Percentiles rank a stretch among this genome's conserved stretches.
Conservation (phyloP, 2,113 vertebrate genomes). For the Riparia riparia region DNA sequence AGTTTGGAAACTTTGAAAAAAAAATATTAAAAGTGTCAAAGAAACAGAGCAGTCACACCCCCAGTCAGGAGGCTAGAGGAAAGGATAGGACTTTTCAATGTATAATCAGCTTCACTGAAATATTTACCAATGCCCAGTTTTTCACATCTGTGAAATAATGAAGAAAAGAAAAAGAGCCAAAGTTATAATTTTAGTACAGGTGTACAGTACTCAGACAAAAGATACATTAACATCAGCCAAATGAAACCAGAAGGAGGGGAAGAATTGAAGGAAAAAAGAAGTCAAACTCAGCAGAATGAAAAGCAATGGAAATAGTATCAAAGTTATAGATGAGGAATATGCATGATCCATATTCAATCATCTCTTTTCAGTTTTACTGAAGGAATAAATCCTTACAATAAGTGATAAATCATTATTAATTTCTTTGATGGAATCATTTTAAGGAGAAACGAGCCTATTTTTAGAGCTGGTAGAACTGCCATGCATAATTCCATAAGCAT, state of each 20-base stretch:
- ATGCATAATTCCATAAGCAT: background rate
- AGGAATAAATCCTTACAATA: background rate
- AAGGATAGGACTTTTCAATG: background rate
- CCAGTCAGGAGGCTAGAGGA: background rate
- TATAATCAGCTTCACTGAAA: background rate
- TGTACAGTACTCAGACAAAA: background rate
- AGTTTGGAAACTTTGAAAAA: background rate
- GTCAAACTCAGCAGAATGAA: background rate
- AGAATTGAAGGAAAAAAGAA: background rate
- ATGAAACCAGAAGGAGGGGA: background rate
- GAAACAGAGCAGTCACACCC: background rate
- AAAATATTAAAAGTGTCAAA: background rate
- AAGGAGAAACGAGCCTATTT: background rate
- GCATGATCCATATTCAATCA: background rate
- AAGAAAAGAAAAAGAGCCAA: background rate
- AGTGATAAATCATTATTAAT: background rate
- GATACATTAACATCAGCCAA: background rate
- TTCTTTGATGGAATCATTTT: background rate
- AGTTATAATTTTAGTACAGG: background rate
- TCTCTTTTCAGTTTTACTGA: background rate
- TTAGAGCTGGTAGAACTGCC: background rate
- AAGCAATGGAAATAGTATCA: background rate
- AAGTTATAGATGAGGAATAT: background rate
- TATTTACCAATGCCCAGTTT: background rate
- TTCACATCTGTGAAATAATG: background rate